Evolutionary conservation across 2,113 vertebrate genomes (phyloP), one percentile per base, ranked within the genome.

Genomic region (Vulpes ferrilata): DNA sequence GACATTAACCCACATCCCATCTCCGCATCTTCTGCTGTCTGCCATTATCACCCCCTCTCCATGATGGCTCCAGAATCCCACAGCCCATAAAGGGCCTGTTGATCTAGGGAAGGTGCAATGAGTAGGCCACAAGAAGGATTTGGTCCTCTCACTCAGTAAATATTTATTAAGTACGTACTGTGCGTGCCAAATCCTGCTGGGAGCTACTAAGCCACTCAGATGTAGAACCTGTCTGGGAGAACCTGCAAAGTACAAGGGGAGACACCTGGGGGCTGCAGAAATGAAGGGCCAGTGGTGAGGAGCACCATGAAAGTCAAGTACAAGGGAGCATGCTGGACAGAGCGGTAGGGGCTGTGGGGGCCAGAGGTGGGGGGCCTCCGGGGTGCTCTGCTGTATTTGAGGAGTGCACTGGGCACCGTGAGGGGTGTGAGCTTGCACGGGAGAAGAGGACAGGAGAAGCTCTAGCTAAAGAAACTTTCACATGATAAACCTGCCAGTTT

Each of bases 161-260:
- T 96, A 90, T 84, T 94, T 92, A 79, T 65, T 71, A 92, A 64
- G 38, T 67, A 43, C 0, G 59, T 59, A 69, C 19, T 16, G 67
- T 5, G 20, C 4, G 17, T 7, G 48, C 19, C 19, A 93, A 74
- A 81, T 32, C 92, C 9, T 7, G 65, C 59, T 57, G 22, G 15
- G 25, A 53, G 51, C 43, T 78, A 10, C 55, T 74, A 65, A 48
- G 81, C 13, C 87, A 91, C 73, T 38, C 0, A 82, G 81, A 84
- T 17, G 48, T 0, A 64, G 53, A 43, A 25, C 27, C 69, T 74
- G 53, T 32, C 62, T 71, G 48, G 88, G 38, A 48, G 65, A 71
- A 95, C 11, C 17, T 74, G 76, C 0, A 2, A 86, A 80, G 74
- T 60, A 65, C 0, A 48, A 38, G 30, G 65, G 59, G 30, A 76